phyloP scores from a whole-genome alignment of 2,888 invertebrate species.

The Mantis religiosa region DNA sequence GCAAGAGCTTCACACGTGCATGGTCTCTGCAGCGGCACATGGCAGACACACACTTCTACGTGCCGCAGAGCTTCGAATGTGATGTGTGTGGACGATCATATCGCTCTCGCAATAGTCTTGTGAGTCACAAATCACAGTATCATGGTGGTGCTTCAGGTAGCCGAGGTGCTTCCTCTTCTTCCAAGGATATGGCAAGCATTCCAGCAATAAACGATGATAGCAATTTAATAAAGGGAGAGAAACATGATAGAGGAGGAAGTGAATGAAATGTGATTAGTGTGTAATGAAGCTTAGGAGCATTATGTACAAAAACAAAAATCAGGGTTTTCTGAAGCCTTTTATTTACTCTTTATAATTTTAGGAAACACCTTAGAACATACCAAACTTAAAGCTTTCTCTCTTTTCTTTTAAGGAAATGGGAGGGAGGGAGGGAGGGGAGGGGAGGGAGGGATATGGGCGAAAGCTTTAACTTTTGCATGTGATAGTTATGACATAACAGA shows the following conservation, averaged over 20 bases:
- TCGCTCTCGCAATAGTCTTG: constrained; percentile 48
- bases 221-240: neutral
- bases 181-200: neutral
- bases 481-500: neutral
- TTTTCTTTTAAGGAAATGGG: neutral
- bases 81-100: constrained; percentile 49
- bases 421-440: too few relatives aligned
- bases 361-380: neutral
- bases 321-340: neutral
- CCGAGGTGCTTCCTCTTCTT: neutral
- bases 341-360: neutral
- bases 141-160: constrained; percentile 38
- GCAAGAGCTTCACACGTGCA: constrained; percentile 48
- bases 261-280: neutral
- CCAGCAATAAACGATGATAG: neutral
- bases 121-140: constrained; percentile 50
- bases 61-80: constrained; percentile 47
- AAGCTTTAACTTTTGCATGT: neutral
- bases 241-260: neutral
- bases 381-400: neutral
- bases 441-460: too few relatives aligned
- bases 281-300: neutral
- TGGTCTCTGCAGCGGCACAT: constrained; percentile 51
- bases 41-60: constrained; percentile 49
- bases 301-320: neutral